phyloP scores from a whole-genome alignment of 1,140 invertebrate species.

The Zaprionus ornatus region DNA sequence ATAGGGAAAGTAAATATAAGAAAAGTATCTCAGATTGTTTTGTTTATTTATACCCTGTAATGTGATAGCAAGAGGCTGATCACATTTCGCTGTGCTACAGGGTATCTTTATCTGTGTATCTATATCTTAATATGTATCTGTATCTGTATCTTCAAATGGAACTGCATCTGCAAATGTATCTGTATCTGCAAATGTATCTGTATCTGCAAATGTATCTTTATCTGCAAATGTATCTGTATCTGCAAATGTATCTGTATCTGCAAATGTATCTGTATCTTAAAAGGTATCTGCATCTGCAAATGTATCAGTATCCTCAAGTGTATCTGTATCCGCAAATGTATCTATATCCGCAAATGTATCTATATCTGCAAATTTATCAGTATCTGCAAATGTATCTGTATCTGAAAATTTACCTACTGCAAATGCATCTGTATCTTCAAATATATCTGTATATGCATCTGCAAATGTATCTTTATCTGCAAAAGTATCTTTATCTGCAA shows the following conservation, averaged over 20 bases:
- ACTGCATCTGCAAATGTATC: neutral
- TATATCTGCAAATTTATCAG: neutral
- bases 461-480: neutral
- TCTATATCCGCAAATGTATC: neutral
- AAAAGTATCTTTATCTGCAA: neutral
- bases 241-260: neutral
- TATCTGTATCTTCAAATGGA: neutral
- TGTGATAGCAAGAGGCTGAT: neutral
- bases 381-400: neutral
- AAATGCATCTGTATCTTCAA: neutral
- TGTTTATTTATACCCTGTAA: constrained; percentile 13
- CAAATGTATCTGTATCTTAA: neutral
- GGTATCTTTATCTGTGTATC: neutral
- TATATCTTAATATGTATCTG: neutral
- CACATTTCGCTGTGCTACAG: too few relatives aligned
- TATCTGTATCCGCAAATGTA: neutral
- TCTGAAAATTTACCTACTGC: neutral
- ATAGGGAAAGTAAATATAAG: constrained; percentile 14
- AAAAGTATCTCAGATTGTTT: constrained; percentile 3
- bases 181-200: neutral
- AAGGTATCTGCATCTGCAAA: neutral
- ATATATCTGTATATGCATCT: constrained; percentile 5
- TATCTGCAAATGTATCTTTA: neutral
- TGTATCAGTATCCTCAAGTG: neutral
- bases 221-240: neutral